Evolutionary conservation across 2,113 vertebrate genomes (phyloP).

Genomic region (Chelonoidis abingdonii): DNA sequence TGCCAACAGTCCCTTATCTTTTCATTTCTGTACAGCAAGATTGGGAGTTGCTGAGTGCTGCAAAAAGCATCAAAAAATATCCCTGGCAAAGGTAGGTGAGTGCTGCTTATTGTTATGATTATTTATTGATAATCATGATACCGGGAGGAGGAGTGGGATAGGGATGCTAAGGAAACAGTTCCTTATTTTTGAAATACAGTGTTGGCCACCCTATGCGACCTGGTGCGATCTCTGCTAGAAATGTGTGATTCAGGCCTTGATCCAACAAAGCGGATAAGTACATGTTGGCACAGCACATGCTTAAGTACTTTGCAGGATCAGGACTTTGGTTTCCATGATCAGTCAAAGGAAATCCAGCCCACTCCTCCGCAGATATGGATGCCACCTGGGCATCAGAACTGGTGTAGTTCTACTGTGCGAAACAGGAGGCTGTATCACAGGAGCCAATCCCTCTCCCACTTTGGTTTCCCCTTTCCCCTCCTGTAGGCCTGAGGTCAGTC

Average conservation of each 20-base stretch:
- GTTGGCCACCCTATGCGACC: not conserved
- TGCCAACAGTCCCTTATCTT: not conserved
- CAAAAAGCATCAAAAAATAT: not conserved
- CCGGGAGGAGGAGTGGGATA: not conserved
- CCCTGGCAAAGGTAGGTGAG: not conserved
- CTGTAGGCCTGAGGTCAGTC: not conserved
- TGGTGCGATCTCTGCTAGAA: not conserved
- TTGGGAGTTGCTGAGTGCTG: not conserved
- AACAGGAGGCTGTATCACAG: not conserved
- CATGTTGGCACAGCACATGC: not conserved
- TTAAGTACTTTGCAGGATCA: not conserved
- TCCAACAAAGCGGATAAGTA: not conserved
- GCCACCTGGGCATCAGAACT: not conserved
- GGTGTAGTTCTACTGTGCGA: accelerated
- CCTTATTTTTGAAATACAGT: not conserved
- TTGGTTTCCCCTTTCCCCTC: not conserved
- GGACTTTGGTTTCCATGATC: slow-evolving; percentile 12
- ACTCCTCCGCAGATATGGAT: accelerated
- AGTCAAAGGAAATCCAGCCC: not conserved
- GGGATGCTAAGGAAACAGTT: not conserved
- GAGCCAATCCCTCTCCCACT: not conserved
- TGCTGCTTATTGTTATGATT: not conserved
- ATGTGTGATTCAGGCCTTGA: not conserved
- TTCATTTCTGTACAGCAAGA: not conserved
- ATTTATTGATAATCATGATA: no score